These are phyloP conservation scores for Caenorhabditis doughertyi DNA, from an alignment of 2,888 invertebrate genomes.

Conservation along the genomic window DNA sequence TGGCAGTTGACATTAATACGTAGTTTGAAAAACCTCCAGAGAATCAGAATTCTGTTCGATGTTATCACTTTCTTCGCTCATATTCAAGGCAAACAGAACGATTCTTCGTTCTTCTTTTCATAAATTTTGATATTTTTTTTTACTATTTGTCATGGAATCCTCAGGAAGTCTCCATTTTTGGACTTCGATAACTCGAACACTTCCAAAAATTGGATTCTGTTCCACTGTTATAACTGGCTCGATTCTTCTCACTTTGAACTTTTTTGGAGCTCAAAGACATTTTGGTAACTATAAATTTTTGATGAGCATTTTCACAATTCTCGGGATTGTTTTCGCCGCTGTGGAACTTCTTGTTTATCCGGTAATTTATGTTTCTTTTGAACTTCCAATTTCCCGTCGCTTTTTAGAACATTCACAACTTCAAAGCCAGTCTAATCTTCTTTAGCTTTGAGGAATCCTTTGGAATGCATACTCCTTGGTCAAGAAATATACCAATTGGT, in stretches of 20 bases:
- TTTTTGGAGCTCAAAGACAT: slow-evolving; percentile 26
- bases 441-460: slow-evolving; percentile 20
- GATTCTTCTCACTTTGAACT: slow-evolving; percentile 23
- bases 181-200: slow-evolving; percentile 6
- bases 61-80: no score
- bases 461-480: not conserved
- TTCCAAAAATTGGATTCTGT: slow-evolving; percentile 25
- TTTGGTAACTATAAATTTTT: slow-evolving; percentile 51
- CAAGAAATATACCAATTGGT: slow-evolving; percentile 18
- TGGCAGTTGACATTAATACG: no score
- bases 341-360: slow-evolving; percentile 41
- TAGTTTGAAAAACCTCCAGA: no score
- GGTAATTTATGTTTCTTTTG: slow-evolving; percentile 2
- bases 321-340: slow-evolving; percentile 37
- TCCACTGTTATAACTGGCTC: slow-evolving; percentile 11
- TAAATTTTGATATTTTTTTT: no score
- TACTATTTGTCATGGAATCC: no score
- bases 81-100: no score
- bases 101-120: no score
- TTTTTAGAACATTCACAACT: slow-evolving; percentile 26
- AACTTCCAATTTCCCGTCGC: not conserved
- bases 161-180: not conserved
- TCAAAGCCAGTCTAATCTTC: slow-evolving; percentile 6
- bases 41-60: no score
- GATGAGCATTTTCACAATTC: slow-evolving; percentile 26